Evolutionary conservation across 2,888 invertebrate genomes (phyloP).

Genomic region (Zygaena filipendulae): DNA sequence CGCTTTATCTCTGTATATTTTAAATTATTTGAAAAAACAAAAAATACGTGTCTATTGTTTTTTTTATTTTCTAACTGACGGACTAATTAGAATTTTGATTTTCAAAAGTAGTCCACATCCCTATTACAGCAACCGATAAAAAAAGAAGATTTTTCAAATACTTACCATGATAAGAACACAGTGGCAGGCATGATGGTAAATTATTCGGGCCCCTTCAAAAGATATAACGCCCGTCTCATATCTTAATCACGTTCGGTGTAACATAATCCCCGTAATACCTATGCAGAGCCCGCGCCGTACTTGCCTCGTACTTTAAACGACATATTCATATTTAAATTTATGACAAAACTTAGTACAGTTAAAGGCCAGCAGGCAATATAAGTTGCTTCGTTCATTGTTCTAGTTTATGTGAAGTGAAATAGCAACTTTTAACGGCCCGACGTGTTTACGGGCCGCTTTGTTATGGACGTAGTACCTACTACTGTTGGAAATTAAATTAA

Average conservation of each 20-base stretch:
- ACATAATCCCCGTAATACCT: conserved; percentile 20
- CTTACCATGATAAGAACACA: conserved; percentile 18
- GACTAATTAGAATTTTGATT: no score
- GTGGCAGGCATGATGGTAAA: conserved; percentile 8
- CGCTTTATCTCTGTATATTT: no score
- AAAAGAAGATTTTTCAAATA: conserved; percentile 21
- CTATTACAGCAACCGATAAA: no score
- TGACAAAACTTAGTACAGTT: conserved; percentile 49
- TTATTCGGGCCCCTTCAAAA: no score
- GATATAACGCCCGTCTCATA: no score
- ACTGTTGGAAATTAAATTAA: not conserved
- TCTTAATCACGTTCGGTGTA: no score
- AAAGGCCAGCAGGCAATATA: conserved; percentile 39
- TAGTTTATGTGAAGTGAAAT: conserved; percentile 26
- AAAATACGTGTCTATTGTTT: no score
- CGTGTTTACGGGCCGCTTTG: conserved; percentile 20
- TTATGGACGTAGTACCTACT: no score
- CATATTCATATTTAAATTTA: conserved; percentile 62
- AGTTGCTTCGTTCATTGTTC: conserved; percentile 38
- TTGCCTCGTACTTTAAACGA: conserved; percentile 34
- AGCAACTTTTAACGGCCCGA: conserved; percentile 25
- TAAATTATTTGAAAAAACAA: no score
- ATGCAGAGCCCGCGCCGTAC: conserved; percentile 24
- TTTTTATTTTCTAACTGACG: no score
- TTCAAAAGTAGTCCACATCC: no score